Percentiles rank a stretch among this genome's conserved stretches.
Evolutionary conservation across 2,113 vertebrate species (phyloP).

Genomic region (Muscicapa adusta): DNA sequence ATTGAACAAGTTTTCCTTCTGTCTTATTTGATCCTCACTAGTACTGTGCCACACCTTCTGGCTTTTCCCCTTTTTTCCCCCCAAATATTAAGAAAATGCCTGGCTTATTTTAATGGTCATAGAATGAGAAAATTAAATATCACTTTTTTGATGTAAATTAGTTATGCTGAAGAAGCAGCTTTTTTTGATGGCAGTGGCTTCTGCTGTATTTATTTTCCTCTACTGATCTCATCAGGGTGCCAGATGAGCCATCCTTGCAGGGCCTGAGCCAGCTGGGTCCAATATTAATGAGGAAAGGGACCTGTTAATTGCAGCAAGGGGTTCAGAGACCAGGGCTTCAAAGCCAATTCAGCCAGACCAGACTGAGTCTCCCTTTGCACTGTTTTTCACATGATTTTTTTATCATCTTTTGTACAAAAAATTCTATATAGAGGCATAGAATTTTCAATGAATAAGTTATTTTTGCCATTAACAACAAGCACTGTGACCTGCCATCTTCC

Average conservation of each 20-base stretch:
- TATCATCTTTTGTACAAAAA: background rate
- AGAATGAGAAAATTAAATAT: background rate
- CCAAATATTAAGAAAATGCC: background rate
- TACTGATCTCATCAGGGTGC: slow-evolving; percentile 20
- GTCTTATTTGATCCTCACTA: background rate
- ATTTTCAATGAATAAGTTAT: background rate
- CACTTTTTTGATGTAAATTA: background rate
- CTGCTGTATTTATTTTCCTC: background rate
- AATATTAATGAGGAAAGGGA: slow-evolving; percentile 24
- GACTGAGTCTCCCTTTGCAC: background rate
- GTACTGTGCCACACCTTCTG: background rate
- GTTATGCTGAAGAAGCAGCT: background rate
- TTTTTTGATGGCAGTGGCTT: background rate
- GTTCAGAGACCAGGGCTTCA: background rate
- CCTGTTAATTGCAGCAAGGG: slow-evolving; percentile 10
- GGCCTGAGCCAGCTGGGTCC: slow-evolving; percentile 7
- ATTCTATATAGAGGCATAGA: background rate
- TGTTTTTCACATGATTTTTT: background rate
- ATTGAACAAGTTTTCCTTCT: background rate
- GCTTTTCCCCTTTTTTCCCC: background rate
- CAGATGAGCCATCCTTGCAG: background rate
- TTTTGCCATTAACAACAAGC: background rate
- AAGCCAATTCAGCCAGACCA: background rate
- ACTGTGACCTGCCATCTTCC: background rate
- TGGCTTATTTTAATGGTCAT: background rate